Base-by-base conservation (phyloP, 2,888 invertebrate genomes). In the Sesia bembeciformis region DNA sequence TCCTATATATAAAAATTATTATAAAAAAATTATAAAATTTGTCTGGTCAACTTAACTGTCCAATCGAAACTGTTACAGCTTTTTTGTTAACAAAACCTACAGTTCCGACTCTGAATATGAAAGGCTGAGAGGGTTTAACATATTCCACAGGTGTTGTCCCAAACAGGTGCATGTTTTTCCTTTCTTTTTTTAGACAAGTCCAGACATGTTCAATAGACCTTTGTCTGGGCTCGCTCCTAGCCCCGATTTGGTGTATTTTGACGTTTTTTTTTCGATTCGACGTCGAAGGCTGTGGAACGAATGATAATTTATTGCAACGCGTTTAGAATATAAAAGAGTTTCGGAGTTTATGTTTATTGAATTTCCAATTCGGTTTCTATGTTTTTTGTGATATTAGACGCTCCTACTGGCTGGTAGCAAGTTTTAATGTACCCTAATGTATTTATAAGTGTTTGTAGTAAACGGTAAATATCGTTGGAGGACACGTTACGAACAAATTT, bases 121-220 rank as follows among this genome's bases (percentile, higher is more conserved):
- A 8, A 46, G 8, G 39, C 38, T 39, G 38, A 50, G 39, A 46
- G 39, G 50, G 50, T 39, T 39, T 50, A 42, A 50, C 39, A 39
- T 50, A 50, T 50, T 50, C 80, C 77, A 84, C 85, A 84, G 83
- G 84, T 86, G 85, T 74, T 74, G 69, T 67, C 68, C 71, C 63
- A 72, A 78, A 81, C 86, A 86, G 84, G 85, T 84, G 84, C 69
- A 66, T 59, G 61, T 61, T 67, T 67, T 61, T 61, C 58, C 57
- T 60, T 58, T 66, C 65, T 69, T 62, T 63, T 65, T 53, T 54
- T 52, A 54, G 72, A 79, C 85, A 81, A 65, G 84, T 84, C 76
- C 75, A 74, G 76, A 85, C 86, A 83, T 76, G 85, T 80, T 79
- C 80, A 80, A 78, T 81, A 79, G 73, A 65, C 74, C 69, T 77